These are phyloP conservation scores for Pantelozetes paolii DNA, from an alignment of 2,888 invertebrate genomes.

Conservation along the genomic window DNA sequence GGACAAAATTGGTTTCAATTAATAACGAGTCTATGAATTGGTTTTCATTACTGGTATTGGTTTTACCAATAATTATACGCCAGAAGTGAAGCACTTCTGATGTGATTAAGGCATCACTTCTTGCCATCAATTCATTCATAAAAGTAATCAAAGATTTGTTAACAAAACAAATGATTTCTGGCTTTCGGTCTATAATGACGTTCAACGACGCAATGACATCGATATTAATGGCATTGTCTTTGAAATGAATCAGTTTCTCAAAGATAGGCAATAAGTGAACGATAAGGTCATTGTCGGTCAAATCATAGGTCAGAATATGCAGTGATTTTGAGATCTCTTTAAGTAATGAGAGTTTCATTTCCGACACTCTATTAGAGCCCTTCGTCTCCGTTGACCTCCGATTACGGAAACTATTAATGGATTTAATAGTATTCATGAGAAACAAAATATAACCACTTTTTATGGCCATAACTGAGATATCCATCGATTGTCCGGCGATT, in stretches of 20 bases:
- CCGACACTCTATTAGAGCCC: not conserved
- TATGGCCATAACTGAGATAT: not conserved
- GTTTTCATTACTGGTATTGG: not conserved
- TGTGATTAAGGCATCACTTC: not conserved
- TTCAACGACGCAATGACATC: not conserved
- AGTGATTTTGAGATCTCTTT: not conserved
- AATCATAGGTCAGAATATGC: not conserved
- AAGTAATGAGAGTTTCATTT: not conserved
- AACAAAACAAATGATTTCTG: not conserved
- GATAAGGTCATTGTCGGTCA: not conserved
- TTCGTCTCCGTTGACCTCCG: not conserved
- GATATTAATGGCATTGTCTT: not conserved
- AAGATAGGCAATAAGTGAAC: not conserved
- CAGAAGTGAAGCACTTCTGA: not conserved
- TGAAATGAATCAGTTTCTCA: conserved; percentile 13
- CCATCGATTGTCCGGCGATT: not conserved
- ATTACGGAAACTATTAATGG: not conserved
- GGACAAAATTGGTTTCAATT: too few species aligned
- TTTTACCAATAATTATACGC: not conserved
- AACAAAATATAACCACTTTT: not conserved
- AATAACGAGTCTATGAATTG: too few species aligned
- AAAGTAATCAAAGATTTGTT: not conserved
- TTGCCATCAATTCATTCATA: not conserved
- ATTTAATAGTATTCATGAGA: not conserved
- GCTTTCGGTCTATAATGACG: not conserved